Percentiles rank a stretch among this genome's conserved stretches.
phyloP scores from a whole-genome alignment of 2,888 invertebrate species.

The Andrena minutula region DNA sequence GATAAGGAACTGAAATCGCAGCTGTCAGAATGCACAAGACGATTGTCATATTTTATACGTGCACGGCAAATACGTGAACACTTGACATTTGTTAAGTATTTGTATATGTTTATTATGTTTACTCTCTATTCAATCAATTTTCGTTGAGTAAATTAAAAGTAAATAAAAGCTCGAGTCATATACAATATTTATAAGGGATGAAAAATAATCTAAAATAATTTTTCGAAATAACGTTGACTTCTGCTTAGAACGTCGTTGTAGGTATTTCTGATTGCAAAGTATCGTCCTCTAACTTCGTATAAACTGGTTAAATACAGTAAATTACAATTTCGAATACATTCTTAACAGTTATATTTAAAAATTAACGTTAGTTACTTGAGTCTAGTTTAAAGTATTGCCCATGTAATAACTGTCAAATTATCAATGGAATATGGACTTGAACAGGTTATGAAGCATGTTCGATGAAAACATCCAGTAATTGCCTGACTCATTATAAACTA shows the following conservation, averaged over 20 bases:
- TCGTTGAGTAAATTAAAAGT: constrained; percentile 5
- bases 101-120: not conserved
- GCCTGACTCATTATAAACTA: not conserved
- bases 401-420: not conserved
- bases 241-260: not conserved
- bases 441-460: not conserved
- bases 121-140: not conserved
- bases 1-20: constrained; percentile 40
- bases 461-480: not conserved
- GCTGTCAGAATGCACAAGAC: constrained; percentile 14
- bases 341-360: not conserved
- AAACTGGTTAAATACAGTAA: not conserved
- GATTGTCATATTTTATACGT: constrained; percentile 59
- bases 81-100: constrained; percentile 11
- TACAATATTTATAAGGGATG: not conserved
- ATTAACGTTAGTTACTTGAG: not conserved
- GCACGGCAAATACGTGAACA: constrained; percentile 23
- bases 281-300: not conserved
- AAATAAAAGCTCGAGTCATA: not conserved
- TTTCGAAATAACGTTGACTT: not conserved
- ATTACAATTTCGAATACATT: not conserved
- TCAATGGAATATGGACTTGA: not conserved
- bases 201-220: constrained; percentile 8
- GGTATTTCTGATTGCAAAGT: not conserved
- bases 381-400: not conserved